Base-by-base conservation (phyloP, 1,140 invertebrate genomes). In the Hyles vespertilio region DNA sequence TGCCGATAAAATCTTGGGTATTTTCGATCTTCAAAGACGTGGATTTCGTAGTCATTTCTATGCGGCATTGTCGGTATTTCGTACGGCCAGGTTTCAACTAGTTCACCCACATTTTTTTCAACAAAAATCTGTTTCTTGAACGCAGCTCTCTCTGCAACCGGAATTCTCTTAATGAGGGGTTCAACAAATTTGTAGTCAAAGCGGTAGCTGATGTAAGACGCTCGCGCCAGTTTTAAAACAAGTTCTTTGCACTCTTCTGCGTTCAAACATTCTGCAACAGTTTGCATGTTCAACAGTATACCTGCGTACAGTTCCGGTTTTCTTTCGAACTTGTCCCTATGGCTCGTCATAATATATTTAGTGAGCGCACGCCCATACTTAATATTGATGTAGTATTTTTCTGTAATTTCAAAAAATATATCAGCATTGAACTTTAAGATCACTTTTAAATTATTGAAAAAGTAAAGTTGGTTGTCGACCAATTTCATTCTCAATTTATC, bases 161-260 rank as follows among this genome's bases (percentile, higher is more conserved):
- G n/a, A 3, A 54, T n/a, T 8, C 52, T 36, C 40, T 43, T 53
- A 3, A 53, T 44, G 1, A 82, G 51, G 9, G 79, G 78, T 53
- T 84, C 79, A 7, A 76, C 71, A n/a, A 57, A 54, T 58, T 79
- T 65, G 51, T 77, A 84, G 10, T 65, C 59, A 54, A 82, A 77
- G 61, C 72, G 74, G 10, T 46, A 10, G 2, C 52, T 47, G 22
- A 84, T 59, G 50, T 78, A 81, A n/a, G 74, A 51, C 0, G 78
- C 78, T 49, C 61, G 51, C 0, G 79, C 75, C n/a, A 81, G 55
- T 54, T 56, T 61, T 3, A 79, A 5, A 3, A 77, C 47, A 3
- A 82, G 51, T 5, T 77, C 62, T 51, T 73, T 74, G 7, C 64
- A 67, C 63, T 81, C 70, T 3, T 77, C 63, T 32, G 40, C 36